phyloP scores from a whole-genome alignment of 1,140 invertebrate genomes.

The Medauroidea extradentata region DNA sequence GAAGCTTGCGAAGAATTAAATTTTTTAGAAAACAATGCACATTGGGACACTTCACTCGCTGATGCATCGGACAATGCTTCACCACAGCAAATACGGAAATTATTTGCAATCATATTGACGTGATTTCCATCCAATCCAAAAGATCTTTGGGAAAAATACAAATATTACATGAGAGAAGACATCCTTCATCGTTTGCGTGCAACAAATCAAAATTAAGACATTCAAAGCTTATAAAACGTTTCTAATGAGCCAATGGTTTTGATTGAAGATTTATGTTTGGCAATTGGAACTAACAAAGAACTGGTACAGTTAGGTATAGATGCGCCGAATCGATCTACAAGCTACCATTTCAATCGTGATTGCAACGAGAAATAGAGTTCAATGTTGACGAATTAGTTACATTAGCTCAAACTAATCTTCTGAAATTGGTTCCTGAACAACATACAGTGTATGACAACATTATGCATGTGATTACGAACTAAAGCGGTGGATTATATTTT shows the following conservation, averaged over 20 bases:
- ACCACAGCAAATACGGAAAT: slow-evolving; percentile 30
- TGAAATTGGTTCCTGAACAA: no score
- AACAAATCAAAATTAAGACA: slow-evolving; percentile 12
- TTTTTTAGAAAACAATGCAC: slow-evolving; percentile 40
- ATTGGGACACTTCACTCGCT: slow-evolving; percentile 35
- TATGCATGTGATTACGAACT: no score
- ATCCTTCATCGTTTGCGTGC: slow-evolving; percentile 23
- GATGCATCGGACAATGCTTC: slow-evolving; percentile 28
- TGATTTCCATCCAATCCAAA: slow-evolving; percentile 30
- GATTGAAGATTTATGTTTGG: slow-evolving; percentile 27
- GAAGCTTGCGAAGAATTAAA: slow-evolving; percentile 35
- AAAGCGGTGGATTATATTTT: no score
- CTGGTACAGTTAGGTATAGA: slow-evolving; percentile 26
- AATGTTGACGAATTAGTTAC: no score
- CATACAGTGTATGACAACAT: no score
- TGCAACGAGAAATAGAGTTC: no score
- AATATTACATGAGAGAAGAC: slow-evolving; percentile 34
- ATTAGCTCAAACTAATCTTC: no score
- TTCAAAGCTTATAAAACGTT: slow-evolving; percentile 26
- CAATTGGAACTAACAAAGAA: slow-evolving; percentile 16
- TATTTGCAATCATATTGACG: slow-evolving; percentile 42
- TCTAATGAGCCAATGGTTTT: slow-evolving; percentile 17
- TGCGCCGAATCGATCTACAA: slow-evolving; percentile 21
- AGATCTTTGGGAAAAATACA: slow-evolving; percentile 38
- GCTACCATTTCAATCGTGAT: slow-evolving; percentile 1